Evolutionary conservation across 35 echinoderm and acorn worm genomes (phyloP), one percentile per base, ranked within the genome.

Genomic region (Ophiothrix spiculata): DNA sequence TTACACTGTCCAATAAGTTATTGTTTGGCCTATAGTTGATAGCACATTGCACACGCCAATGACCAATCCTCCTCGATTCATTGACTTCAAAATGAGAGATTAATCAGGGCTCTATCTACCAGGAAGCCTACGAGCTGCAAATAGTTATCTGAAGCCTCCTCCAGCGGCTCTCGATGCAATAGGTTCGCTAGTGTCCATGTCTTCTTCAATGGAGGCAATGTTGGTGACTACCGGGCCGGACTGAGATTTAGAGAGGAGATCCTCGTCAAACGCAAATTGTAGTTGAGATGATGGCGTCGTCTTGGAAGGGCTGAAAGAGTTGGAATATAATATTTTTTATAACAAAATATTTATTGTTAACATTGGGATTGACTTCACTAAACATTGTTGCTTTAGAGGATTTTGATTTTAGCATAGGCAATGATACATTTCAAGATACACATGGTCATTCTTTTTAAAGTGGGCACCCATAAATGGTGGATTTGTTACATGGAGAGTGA

Each of bases 221-320:
- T 36, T 39, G 56, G 36, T 49, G 76, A 39, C 40, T 39, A 36
- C 39, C 38, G 39, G 82, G 77, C 76, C 83, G 23, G 76, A 38
- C 12, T 77, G 83, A 77, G 77, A 89, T 69, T 90, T 94, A 40
- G 88, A 46, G 23, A 93, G 74, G 14, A 90, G 83, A 37, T 94
- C 92, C 60, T 94, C 92, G 34, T 94, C 92, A 84, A 94, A 94
- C 81, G 92, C 92, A 90, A 94, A 94, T 37, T 92, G 90, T 56
- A 84, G 87, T 75, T 90, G 88, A 36, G 92, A 78, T 28, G 33
- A 84, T 32, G 81, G 49, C 23, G 78, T 80, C 74, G 84, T 94
- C 88, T 85, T 90, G 31, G 84, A 37, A 69, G 88, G 88, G 74
- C 92, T 94, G 78, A 31, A 56, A 75, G 32, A n/a, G 35, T 42